Percentiles rank a stretch among this genome's conserved stretches.
Evolutionary conservation across 2,113 vertebrate species (phyloP).

Genomic region (Echinops telfairi): DNA sequence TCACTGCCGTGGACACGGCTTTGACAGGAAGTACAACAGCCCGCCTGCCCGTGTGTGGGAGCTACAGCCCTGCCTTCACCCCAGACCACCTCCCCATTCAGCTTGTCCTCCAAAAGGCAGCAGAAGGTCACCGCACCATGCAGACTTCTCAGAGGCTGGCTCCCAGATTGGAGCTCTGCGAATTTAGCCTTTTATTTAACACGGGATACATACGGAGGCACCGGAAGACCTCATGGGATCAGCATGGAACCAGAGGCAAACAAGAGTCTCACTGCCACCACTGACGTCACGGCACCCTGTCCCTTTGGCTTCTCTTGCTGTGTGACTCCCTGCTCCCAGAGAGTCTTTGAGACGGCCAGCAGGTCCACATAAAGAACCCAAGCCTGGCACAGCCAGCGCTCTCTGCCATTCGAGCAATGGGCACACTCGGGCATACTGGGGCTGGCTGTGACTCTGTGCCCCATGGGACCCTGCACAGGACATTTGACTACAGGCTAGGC

Average conservation of each 20-base stretch:
- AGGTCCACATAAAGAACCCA: not conserved
- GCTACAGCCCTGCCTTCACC: not conserved
- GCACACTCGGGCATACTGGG: not conserved
- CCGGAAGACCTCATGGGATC: not conserved
- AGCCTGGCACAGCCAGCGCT: not conserved
- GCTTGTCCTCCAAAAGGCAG: not conserved
- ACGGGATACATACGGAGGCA: not conserved
- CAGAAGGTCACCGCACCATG: not conserved
- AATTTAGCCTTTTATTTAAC: not conserved
- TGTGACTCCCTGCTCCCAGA: not conserved
- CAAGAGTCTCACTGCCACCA: not conserved
- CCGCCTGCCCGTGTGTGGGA: rapidly evolving
- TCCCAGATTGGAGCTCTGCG: not conserved
- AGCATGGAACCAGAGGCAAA: not conserved
- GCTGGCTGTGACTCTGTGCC: not conserved
- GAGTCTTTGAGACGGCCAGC: not conserved
- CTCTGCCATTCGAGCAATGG: not conserved
- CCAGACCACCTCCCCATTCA: not conserved
- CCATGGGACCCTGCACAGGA: not conserved
- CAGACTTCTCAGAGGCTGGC: not conserved
- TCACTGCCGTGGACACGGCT: not conserved
- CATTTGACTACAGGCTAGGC: no score
- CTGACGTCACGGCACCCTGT: not conserved
- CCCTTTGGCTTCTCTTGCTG: not conserved
- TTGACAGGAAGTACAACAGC: not conserved